phyloP scores from a whole-genome alignment of 1,140 invertebrate species.

The Megalonaias nervosa region DNA sequence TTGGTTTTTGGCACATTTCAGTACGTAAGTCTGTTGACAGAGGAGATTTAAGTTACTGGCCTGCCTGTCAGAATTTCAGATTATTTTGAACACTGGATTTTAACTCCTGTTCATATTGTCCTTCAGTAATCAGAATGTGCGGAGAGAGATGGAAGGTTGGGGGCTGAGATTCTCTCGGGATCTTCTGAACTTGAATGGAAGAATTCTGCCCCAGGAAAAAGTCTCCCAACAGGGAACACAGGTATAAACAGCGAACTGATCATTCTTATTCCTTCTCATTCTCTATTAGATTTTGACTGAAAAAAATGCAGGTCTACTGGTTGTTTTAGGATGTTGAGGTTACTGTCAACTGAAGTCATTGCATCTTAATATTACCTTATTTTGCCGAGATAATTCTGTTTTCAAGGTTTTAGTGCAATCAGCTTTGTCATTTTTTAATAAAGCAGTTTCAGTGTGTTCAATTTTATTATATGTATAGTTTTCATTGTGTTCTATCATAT shows the following conservation, averaged over 20 bases:
- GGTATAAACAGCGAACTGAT: constrained; percentile 10
- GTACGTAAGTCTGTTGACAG: background rate
- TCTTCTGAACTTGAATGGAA: constrained; percentile 72
- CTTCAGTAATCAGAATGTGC: constrained; percentile 72
- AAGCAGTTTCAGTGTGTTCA: too few species aligned
- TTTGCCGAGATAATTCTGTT: too few species aligned
- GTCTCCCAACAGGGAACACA: constrained; percentile 77
- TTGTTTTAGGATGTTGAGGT: too few species aligned
- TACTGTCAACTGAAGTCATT: too few species aligned
- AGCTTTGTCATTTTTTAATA: too few species aligned
- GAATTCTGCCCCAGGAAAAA: constrained; percentile 79
- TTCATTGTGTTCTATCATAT: too few species aligned
- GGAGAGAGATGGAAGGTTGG: constrained; percentile 82
- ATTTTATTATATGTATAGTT: too few species aligned
- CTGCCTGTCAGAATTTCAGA: background rate
- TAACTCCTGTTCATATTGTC: background rate
- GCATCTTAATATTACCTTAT: too few species aligned
- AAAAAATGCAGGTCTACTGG: too few species aligned
- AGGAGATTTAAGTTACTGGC: background rate
- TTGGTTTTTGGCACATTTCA: background rate
- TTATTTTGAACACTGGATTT: background rate
- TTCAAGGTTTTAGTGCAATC: too few species aligned
- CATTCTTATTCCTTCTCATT: background rate
- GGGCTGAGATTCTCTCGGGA: constrained; percentile 78
- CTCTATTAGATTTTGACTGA: constrained; percentile 1